Evolutionary conservation across 2,113 vertebrate species (phyloP), one percentile per base, ranked within the genome.

Genomic region (Protobothrops flavoviridis): DNA sequence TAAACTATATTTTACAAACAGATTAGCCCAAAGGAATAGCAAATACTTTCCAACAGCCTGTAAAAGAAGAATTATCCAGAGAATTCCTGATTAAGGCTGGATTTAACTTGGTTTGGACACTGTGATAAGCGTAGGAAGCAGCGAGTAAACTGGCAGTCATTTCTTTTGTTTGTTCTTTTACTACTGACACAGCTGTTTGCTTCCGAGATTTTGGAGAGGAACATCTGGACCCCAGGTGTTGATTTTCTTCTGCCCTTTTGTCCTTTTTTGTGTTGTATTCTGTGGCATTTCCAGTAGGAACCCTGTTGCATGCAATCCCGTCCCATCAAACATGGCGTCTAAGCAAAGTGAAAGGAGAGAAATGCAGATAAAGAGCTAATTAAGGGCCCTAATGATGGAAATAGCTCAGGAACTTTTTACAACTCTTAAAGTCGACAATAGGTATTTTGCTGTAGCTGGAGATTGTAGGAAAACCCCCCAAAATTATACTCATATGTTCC

Each of bases 61-160:
- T 33, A 85, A 85, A 85, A 55, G 64, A 85, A 57, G 85, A 17
- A 59, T 33, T 93, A 90, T 33, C 48, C 10, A 48, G 5, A 17
- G 0, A 0, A 50, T 85, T 86, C 74, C 81, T 0, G 24, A 88
- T 0, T 89, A 43, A 29, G 91, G 69, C 85, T 24, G 0, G 0
- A 61, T 94, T 91, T 0, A 0, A 61, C 85, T 94, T 88, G 93
- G 93, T 93, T 94, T 96, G 0, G n/a, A 89, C 92, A 88, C 85
- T 26, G 94, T 53, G 94, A 94, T 94, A 1, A 57, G 94, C 0
- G 69, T 26, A 93, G 95, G 92, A 93, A 92, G 92, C 85, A 53
- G 17, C 89, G 39, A 92, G 53, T 24, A 33, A 87, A 59, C 13
- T 57, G 55, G 43, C 17, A 87, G 26, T 3, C 53, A 5, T 45